These are phyloP conservation scores for Bembecia ichneumoniformis DNA, from an alignment of 2,888 invertebrate genomes.

Conservation along the genomic window DNA sequence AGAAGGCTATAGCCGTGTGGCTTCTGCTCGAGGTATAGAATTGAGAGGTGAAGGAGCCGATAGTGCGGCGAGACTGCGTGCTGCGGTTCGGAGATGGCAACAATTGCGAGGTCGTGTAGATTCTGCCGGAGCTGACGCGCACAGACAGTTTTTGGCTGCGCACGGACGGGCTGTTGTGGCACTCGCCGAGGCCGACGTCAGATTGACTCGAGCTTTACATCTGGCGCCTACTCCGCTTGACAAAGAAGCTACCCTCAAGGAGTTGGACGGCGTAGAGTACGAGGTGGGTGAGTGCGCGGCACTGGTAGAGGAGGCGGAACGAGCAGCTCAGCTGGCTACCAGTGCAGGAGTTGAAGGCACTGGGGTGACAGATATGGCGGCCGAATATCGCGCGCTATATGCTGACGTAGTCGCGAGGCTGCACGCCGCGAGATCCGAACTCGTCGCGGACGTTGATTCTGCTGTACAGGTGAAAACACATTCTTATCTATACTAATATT, in stretches of 20 bases:
- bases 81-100: conserved; percentile 77
- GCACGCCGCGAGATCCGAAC: conserved; percentile 43
- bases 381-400: conserved; percentile 51
- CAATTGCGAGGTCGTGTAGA: conserved; percentile 73
- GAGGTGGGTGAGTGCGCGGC: conserved; percentile 49
- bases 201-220: conserved; percentile 79
- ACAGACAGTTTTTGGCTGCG: conserved; percentile 78
- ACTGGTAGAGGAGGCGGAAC: conserved; percentile 48
- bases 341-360: conserved; percentile 13
- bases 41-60: conserved; percentile 76
- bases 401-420: conserved; percentile 47
- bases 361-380: conserved; percentile 46
- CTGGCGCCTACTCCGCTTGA: conserved; percentile 63
- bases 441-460: conserved; percentile 48
- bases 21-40: conserved; percentile 77
- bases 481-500: background rate
- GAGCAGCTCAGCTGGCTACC: conserved; percentile 32
- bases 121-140: conserved; percentile 73
- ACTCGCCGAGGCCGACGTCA: conserved; percentile 79
- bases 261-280: conserved; percentile 56
- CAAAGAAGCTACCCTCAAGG: conserved; percentile 48
- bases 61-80: conserved; percentile 75
- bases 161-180: conserved; percentile 81
- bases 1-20: conserved; percentile 78
- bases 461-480: conserved; percentile 49